Conservation (phyloP, 2,797 vertebrate species). For the Orestias chungarensis region DNA sequence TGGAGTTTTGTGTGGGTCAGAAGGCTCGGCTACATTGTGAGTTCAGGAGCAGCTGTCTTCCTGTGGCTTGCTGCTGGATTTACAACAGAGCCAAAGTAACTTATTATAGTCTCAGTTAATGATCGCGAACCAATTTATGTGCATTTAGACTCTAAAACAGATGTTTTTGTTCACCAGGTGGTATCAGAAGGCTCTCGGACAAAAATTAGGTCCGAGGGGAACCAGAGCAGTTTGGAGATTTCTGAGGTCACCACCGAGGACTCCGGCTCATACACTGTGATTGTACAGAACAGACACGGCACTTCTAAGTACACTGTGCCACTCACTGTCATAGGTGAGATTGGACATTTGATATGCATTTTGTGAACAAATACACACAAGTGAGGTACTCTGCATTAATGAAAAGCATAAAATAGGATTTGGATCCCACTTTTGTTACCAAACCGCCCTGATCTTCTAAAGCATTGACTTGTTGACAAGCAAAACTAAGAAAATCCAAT, state of each 20-base stretch:
- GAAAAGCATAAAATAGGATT: background rate
- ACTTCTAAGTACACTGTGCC: constrained; percentile 65
- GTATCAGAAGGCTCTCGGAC: constrained; percentile 47
- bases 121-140: background rate
- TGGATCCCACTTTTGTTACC: background rate
- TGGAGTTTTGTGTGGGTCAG: constrained; percentile 73
- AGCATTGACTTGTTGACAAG: background rate
- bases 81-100: constrained; percentile 79
- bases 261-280: constrained; percentile 71
- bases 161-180: constrained; percentile 50
- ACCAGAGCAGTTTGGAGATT: constrained; percentile 64
- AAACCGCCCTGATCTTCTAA: too few species aligned
- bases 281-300: constrained; percentile 69
- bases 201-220: constrained; percentile 49
- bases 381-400: background rate
- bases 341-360: background rate
- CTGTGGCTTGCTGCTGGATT: constrained; percentile 84
- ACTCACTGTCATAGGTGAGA: constrained; percentile 73
- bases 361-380: background rate
- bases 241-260: constrained; percentile 60
- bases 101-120: background rate
- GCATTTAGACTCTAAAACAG: background rate
- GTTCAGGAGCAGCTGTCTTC: constrained; percentile 71
- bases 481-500: background rate
- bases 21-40: constrained; percentile 67